Percentiles rank a stretch among this genome's conserved stretches.
Conservation (phyloP, 2,888 invertebrate species). For the Pecten maximus region DNA sequence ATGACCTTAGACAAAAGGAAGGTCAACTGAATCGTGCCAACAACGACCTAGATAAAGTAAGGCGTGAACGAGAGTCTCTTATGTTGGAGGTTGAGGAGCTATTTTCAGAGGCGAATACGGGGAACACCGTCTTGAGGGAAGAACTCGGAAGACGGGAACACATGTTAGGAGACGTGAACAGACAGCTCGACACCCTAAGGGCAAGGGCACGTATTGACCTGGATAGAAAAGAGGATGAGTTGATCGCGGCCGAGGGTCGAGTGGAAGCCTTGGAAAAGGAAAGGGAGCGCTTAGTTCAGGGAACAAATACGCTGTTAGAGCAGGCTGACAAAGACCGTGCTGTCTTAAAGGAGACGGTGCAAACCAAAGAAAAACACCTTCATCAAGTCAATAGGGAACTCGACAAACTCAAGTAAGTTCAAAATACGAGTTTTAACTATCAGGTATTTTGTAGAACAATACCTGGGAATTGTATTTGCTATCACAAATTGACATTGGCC, state of each 20-base stretch:
- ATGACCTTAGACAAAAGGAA: constrained; percentile 67
- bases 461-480: too few relatives aligned
- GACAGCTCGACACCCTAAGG: constrained; percentile 64
- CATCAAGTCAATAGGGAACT: constrained; percentile 54
- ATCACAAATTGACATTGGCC: too few relatives aligned
- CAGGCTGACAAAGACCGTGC: constrained; percentile 67
- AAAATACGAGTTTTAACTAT: too few relatives aligned
- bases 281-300: constrained; percentile 62
- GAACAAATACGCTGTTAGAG: constrained; percentile 67
- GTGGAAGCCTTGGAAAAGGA: constrained; percentile 61
- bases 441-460: too few relatives aligned
- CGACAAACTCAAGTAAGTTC: constrained; percentile 55
- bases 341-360: constrained; percentile 61
- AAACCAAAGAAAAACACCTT: constrained; percentile 63
- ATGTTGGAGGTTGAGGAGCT: constrained; percentile 68
- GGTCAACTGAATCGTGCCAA: constrained; percentile 57
- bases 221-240: constrained; percentile 60
- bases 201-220: constrained; percentile 57
- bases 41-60: constrained; percentile 62
- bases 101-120: constrained; percentile 65
- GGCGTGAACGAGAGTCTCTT: constrained; percentile 63
- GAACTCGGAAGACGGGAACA: constrained; percentile 63
- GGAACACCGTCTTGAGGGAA: constrained; percentile 63
- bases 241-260: constrained; percentile 58
- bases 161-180: constrained; percentile 61